Conservation (phyloP, 2,888 invertebrate genomes). For the Hirtodrosophila alboralis region DNA sequence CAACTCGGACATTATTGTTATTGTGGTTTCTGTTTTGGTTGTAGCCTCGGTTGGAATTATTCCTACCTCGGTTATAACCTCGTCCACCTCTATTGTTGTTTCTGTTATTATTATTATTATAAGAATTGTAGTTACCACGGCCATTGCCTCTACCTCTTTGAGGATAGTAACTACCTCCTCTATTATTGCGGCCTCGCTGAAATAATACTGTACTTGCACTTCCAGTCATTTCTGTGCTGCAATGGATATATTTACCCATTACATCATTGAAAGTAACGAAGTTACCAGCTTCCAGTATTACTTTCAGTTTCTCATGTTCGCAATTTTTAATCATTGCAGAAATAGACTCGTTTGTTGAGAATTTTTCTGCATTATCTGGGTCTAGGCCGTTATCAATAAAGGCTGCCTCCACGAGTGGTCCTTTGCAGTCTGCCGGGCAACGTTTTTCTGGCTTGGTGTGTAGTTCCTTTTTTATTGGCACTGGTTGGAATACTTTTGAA, state of each 20-base stretch:
- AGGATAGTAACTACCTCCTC: constrained; percentile 4
- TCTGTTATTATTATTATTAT: constrained; percentile 4
- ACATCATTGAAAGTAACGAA: too few species aligned
- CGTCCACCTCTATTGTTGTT: constrained; percentile 3
- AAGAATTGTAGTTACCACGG: background rate
- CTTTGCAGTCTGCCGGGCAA: background rate
- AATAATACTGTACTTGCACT: constrained; percentile 6
- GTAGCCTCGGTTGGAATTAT: constrained; percentile 17
- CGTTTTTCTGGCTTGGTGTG: background rate
- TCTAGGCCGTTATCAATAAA: too few species aligned
- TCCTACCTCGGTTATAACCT: constrained; percentile 13
- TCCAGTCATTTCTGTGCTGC: background rate
- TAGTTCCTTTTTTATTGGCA: background rate
- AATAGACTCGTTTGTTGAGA: too few species aligned
- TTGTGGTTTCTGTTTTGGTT: constrained; percentile 8
- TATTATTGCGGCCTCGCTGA: constrained; percentile 12
- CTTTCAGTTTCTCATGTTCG: too few species aligned
- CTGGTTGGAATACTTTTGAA: constrained; percentile 1
- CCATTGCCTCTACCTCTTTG: constrained; percentile 8
- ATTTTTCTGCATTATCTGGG: too few species aligned
- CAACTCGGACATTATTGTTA: constrained; percentile 13
- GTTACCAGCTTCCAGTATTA: too few species aligned
- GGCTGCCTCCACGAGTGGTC: background rate
- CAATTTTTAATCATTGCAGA: too few species aligned
- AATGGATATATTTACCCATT: too few species aligned